These are phyloP conservation scores for Eristalis pertinax DNA, from an alignment of 2,888 invertebrate genomes.

Conservation along the genomic window DNA sequence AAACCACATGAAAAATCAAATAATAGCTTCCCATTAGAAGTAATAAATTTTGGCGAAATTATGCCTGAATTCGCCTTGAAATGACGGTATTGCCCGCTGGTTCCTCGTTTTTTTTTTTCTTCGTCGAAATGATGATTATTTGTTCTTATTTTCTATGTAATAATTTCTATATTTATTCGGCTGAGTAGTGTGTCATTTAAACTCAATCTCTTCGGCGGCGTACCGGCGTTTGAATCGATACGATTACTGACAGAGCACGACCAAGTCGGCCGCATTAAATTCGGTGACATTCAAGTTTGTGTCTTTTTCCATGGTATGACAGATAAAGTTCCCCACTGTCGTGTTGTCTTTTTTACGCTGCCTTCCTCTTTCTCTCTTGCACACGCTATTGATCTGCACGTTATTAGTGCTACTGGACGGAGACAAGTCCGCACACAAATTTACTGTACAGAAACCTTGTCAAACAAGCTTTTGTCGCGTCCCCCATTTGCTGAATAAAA, in stretches of 20 bases:
- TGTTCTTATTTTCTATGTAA: background rate
- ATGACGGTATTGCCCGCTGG: background rate
- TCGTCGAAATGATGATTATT: background rate
- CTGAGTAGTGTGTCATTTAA: slow-evolving; percentile 21
- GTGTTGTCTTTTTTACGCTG: background rate
- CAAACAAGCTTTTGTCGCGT: slow-evolving; percentile 21
- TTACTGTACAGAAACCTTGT: slow-evolving; percentile 28
- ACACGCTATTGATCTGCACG: background rate
- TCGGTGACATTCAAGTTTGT: slow-evolving; percentile 32
- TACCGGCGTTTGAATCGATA: slow-evolving; percentile 3
- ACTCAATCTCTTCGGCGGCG: background rate
- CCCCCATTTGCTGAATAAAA: slow-evolving; percentile 19
- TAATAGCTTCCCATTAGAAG: slow-evolving; percentile 34
- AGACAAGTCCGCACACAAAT: background rate
- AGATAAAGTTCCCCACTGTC: background rate
- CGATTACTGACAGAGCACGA: background rate
- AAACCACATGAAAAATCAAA: background rate
- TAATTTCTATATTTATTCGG: slow-evolving; percentile 29
- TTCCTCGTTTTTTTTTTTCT: too few relatives aligned
- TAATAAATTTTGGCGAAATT: slow-evolving; percentile 18
- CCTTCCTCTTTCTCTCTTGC: background rate
- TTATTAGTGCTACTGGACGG: background rate
- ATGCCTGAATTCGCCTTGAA: slow-evolving; percentile 26
- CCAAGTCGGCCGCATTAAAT: slow-evolving; percentile 14
- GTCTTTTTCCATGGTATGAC: slow-evolving; percentile 1